These are phyloP conservation scores for Cheilosia soror DNA, from an alignment of 2,888 invertebrate species.

Conservation along the genomic window DNA sequence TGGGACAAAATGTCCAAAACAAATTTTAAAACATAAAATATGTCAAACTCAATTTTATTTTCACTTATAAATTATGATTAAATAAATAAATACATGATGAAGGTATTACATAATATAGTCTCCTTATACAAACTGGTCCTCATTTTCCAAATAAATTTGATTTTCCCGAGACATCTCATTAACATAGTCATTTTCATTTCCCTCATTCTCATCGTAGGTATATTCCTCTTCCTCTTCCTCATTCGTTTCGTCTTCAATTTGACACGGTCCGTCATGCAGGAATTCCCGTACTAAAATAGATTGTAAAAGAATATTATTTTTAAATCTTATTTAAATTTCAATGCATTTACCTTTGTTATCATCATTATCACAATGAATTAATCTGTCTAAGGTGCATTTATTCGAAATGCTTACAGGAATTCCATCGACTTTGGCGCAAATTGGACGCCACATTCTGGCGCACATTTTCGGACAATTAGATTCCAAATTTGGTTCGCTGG, in stretches of 20 bases:
- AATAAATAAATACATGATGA: too few species aligned
- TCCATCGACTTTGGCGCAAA: conserved; percentile 15
- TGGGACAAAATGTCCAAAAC: too few species aligned
- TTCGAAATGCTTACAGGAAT: conserved; percentile 5
- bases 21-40: too few species aligned
- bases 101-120: too few species aligned
- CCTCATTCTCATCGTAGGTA: not conserved
- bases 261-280: conserved; percentile 8
- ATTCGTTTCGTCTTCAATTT: not conserved
- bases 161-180: not conserved
- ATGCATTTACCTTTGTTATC: conserved; percentile 5
- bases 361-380: conserved; percentile 5
- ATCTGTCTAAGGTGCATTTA: conserved; percentile 2
- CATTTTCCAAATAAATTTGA: too few species aligned
- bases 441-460: conserved; percentile 3
- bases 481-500: not conserved
- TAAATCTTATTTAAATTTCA: not conserved
- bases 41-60: too few species aligned
- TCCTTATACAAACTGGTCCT: too few species aligned
- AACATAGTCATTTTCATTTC: not conserved
- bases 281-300: not conserved
- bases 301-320: not conserved
- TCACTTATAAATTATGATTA: too few species aligned
- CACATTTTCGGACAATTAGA: conserved; percentile 17
- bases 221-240: not conserved